Evolutionary conservation across 1,140 invertebrate genomes (phyloP), one percentile per base, ranked within the genome.

Genomic region (Ephestia elutella): DNA sequence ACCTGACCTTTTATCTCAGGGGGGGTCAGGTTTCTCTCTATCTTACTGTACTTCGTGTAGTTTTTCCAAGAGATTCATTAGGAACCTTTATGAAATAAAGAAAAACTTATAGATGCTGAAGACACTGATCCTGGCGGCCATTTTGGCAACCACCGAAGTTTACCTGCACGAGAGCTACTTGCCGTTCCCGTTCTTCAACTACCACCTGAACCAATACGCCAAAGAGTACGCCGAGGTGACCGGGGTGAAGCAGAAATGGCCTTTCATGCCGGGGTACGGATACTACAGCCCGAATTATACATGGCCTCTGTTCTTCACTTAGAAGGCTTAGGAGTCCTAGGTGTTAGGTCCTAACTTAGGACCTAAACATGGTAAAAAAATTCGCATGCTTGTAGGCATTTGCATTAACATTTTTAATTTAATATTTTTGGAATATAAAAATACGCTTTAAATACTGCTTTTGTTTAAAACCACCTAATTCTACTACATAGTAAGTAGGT

Each of bases 181-280:
- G 13, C 38, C 38, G 0, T 44, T 15, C 10, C 38, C 38, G 0
- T 44, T 10, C 15, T 44, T 15, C n/a, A 44, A 44, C 15, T 15
- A 44, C n/a, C 13, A 44, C n/a, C 2, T 44, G 38, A 44, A 44
- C n/a, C 38, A 44, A 13, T 17, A 44, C n/a, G 38, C 38, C 7
- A 44, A 44, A 17, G 13, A 44, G 11, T 32, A 32, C 30, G 7
- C 4, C 8, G 30, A 8, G 11, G 2, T 49, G 49, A 25, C 15
- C n/a, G 53, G 28, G n/a, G 30, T 51, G 7, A 66, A 62, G 57
- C 58, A 63, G 53, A 67, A 71, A 50, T 83, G 80, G 80, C 79
- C 79, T 0, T 82, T 73, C 68, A 8, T 66, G 38, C 69, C 80
- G 10, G 80, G 69, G 0, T 78, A 80, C 48, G 56, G 59, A 21